Conservation (phyloP, 2,888 invertebrate species). For the Chaitophorus viminalis region DNA sequence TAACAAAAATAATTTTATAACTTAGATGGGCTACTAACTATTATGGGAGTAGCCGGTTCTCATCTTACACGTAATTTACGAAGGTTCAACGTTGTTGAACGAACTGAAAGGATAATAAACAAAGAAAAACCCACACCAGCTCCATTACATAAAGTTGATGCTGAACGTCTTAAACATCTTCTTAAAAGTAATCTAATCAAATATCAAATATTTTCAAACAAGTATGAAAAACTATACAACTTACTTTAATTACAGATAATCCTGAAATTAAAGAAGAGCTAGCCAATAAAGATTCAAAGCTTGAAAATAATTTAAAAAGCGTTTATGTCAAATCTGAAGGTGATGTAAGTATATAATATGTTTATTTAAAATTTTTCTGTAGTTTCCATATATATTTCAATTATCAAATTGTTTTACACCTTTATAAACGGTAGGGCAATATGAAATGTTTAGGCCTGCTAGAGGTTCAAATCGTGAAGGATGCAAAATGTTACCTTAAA, state of each 20-base stretch:
- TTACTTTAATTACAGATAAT: conserved; percentile 26
- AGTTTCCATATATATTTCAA: too few species aligned
- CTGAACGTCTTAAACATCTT: conserved; percentile 24
- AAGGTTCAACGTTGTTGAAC: conserved; percentile 45
- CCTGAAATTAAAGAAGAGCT: conserved; percentile 21
- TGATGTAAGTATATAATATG: conserved; percentile 33
- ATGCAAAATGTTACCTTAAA: too few species aligned
- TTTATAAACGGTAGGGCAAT: too few species aligned
- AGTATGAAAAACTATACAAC: not conserved
- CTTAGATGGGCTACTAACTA: not conserved
- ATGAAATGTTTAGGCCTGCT: too few species aligned
- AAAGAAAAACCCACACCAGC: conserved; percentile 50
- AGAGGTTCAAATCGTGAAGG: too few species aligned
- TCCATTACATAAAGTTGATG: conserved; percentile 48
- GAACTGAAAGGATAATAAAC: conserved; percentile 38
- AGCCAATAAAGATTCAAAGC: conserved; percentile 42
- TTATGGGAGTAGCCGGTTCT: conserved; percentile 51
- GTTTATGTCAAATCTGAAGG: conserved; percentile 55
- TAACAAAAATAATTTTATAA: not conserved
- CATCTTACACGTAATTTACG: not conserved
- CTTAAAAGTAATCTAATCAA: not conserved
- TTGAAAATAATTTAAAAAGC: conserved; percentile 39
- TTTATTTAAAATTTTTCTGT: too few species aligned
- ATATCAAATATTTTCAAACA: not conserved
- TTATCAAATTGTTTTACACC: too few species aligned